A percentile compares a stretch with the other conserved stretches of the same genome.
phyloP scores from a whole-genome alignment of 2,888 invertebrate genomes.

The Lomographa bimaculata region DNA sequence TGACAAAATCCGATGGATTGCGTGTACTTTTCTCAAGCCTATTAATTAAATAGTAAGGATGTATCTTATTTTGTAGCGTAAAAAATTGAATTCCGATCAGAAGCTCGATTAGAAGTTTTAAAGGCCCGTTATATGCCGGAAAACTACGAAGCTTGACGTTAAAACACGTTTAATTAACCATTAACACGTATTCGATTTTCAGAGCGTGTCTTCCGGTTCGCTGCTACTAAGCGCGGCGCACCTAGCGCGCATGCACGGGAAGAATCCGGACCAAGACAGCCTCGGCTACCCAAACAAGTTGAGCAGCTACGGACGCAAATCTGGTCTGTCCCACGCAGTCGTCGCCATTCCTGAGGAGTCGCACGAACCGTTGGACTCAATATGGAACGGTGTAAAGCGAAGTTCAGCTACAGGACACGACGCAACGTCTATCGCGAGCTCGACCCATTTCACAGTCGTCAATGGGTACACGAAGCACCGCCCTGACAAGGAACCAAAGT shows the following conservation, averaged over 20 bases:
- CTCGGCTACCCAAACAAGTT: conserved; percentile 63
- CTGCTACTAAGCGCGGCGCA: conserved; percentile 91
- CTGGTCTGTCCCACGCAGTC: conserved; percentile 57
- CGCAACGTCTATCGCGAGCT: conserved; percentile 90
- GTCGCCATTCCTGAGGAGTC: conserved; percentile 73
- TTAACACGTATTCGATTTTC: conserved; percentile 50
- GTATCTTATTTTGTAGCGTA: neutral
- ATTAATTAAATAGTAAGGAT: conserved; percentile 14
- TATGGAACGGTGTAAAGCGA: conserved; percentile 77
- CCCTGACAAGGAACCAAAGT: conserved; percentile 83
- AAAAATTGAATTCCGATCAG: too few species aligned
- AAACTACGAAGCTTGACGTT: conserved; percentile 24
- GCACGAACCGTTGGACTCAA: conserved; percentile 60
- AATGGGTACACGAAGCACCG: conserved; percentile 88
- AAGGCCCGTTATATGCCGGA: conserved; percentile 24
- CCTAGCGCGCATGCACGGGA: conserved; percentile 83
- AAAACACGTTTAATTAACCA: conserved; percentile 28
- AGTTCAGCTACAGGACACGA: conserved; percentile 82
- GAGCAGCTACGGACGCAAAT: conserved; percentile 60
- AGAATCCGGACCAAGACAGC: conserved; percentile 60
- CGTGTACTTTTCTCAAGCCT: conserved; percentile 13
- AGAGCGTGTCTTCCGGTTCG: conserved; percentile 93
- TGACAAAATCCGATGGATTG: conserved; percentile 16
- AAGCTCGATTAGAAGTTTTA: conserved; percentile 10
- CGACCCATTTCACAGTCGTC: conserved; percentile 94